Evolutionary conservation across 2,888 invertebrate species (phyloP).

Genomic region (Amiota communis): DNA sequence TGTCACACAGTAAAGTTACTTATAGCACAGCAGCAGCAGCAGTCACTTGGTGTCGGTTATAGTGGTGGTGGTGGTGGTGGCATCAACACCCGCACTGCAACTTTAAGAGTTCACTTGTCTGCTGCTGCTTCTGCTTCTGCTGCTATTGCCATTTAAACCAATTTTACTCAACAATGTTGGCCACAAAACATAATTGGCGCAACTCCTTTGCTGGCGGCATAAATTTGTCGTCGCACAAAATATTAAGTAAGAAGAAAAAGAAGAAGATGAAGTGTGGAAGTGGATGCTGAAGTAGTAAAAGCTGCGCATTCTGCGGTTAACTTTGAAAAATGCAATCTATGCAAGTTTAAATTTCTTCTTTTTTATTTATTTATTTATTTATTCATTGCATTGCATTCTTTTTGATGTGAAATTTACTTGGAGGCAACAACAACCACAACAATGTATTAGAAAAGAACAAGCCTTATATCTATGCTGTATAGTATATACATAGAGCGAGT

Average conservation of each 20-base stretch:
- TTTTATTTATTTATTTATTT: neutral
- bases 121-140: conserved; percentile 28
- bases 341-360: neutral
- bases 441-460: too few species aligned
- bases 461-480: too few species aligned
- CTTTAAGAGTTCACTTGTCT: conserved; percentile 60
- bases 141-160: conserved; percentile 54
- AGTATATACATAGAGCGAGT: conserved; percentile 26
- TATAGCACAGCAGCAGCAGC: neutral
- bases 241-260: neutral
- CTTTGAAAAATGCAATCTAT: neutral
- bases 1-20: conserved; percentile 37
- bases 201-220: neutral
- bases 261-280: neutral
- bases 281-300: neutral
- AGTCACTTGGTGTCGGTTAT: neutral
- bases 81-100: neutral
- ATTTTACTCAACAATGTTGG: conserved; percentile 53
- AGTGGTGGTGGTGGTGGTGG: conserved; percentile 29
- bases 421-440: neutral
- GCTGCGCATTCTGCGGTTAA: neutral
- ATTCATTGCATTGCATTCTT: neutral
- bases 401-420: conserved; percentile 11
- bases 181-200: conserved; percentile 32
- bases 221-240: neutral